These are phyloP conservation scores for Oreohelix idahoensis DNA, from an alignment of 1,140 invertebrate genomes.

Conservation along the genomic window DNA sequence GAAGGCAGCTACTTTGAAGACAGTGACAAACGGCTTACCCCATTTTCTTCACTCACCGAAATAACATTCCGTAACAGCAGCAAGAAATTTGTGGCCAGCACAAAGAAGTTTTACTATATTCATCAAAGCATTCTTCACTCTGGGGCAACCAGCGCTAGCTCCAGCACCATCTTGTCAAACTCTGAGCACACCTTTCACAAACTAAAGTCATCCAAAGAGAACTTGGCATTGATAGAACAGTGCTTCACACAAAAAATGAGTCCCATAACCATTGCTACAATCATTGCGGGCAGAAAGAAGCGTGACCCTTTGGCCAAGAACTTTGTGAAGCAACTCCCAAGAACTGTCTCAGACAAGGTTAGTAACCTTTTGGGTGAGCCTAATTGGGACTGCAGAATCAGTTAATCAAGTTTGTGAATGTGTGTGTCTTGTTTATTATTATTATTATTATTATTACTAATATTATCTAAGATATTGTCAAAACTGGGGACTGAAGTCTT, in stretches of 20 bases:
- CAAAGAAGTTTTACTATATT: constrained; percentile 18
- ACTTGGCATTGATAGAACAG: constrained; percentile 52
- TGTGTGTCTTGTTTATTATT: too few relatives aligned
- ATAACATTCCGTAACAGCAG: background rate
- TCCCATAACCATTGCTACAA: constrained; percentile 50
- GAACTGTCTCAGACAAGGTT: constrained; percentile 42
- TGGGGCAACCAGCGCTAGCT: background rate
- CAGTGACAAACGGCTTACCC: background rate
- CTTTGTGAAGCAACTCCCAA: constrained; percentile 49
- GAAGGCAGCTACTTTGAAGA: background rate
- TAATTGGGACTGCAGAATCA: background rate
- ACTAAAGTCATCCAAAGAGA: constrained; percentile 40
- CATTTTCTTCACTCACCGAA: constrained; percentile 23
- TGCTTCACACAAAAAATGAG: constrained; percentile 60
- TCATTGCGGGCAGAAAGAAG: constrained; percentile 56
- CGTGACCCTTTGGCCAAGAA: constrained; percentile 50
- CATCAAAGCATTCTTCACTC: constrained; percentile 20
- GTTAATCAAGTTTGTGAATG: background rate
- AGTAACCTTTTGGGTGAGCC: background rate
- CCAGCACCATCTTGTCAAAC: background rate
- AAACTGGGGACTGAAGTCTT: too few relatives aligned
- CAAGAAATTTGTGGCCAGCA: constrained; percentile 15
- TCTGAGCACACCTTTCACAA: background rate
- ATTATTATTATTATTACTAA: too few relatives aligned
- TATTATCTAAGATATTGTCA: too few relatives aligned